Base-by-base conservation (phyloP, 2,113 vertebrate genomes). In the Toxotes jaculatrix region DNA sequence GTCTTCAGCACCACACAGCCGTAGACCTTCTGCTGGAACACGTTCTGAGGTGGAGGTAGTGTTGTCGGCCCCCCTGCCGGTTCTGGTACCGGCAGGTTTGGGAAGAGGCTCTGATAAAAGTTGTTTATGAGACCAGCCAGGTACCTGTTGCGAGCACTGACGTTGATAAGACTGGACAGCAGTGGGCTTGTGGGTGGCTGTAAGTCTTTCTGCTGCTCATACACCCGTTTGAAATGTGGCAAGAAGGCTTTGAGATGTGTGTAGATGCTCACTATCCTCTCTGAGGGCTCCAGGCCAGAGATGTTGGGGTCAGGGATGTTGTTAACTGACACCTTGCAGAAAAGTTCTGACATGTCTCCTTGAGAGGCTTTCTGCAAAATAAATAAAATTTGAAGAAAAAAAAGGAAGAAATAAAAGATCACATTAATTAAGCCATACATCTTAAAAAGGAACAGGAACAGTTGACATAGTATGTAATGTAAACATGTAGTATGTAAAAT, bases 11-110 rank as follows among this genome's bases (percentile, higher is more conserved):
- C 90, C 72, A 87, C 91, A 11, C 95, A 96, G 74, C 94, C 95
- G 4, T 96, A 95, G 32, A 95, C 88, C 85, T 96, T 96, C 90
- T 96, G 94, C 85, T 95, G 94, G 87, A 96, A 96, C 63, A 91
- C 49, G 45, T 95, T 95, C 82, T 93, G 92, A 4, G 93, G 72
- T 0, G 90, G 90, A 7, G 93, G 93, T 70, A 94, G 75, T 72
- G 82, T 74, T 0, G 92, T 94, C 0, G 93, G 81, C 5, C 82
- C 76, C 5, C 73, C 89, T 1, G 84, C 89, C 0, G 91, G 92
- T 51, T 94, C 92, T 2, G 86, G 88, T 7, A 88, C 4, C 0
- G 89, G 91, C 74, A 92, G 79, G 74, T 96, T 96, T 31, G 95
- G 95, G 88, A 92, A 93, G 75, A 94, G 42, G 23, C 51, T 73